phyloP scores from a whole-genome alignment of 2,797 vertebrate species.

The Paratrypauchen microcephalus region DNA sequence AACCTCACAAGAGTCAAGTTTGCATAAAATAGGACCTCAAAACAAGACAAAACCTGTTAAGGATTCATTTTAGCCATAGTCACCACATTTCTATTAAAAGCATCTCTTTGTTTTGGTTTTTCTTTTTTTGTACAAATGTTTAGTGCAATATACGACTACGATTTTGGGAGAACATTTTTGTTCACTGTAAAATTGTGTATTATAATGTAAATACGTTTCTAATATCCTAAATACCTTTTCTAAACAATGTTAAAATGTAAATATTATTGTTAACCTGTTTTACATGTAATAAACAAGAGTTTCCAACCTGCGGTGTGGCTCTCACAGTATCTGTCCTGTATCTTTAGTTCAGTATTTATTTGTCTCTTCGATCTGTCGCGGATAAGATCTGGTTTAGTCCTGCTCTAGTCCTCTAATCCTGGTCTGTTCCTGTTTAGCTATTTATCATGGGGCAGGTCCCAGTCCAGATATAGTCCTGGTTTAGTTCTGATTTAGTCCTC shows the following conservation, averaged over 20 bases:
- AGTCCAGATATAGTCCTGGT: background rate
- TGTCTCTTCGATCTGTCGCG: background rate
- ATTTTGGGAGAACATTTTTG: background rate
- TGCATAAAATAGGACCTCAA: too few species aligned
- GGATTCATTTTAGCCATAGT: background rate
- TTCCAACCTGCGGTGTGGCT: background rate
- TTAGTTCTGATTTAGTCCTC: background rate
- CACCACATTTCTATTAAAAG: background rate
- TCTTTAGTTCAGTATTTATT: background rate
- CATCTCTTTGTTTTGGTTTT: background rate
- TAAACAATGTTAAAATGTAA: background rate
- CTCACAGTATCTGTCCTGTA: background rate
- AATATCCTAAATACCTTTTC: background rate
- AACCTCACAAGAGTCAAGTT: too few species aligned
- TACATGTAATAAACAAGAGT: constrained; percentile 1
- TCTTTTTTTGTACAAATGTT: background rate
- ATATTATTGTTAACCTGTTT: background rate
- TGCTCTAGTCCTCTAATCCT: background rate
- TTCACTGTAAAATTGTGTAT: constrained; percentile 4
- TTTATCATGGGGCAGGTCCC: too few species aligned
- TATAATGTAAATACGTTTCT: background rate
- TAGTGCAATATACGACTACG: background rate
- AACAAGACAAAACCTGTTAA: too few species aligned
- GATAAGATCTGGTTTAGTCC: background rate
- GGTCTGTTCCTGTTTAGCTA: background rate